Evolutionary conservation across 1,140 invertebrate genomes (phyloP), one percentile per base, ranked within the genome.

Genomic region (Drosophila nigromelanica): DNA sequence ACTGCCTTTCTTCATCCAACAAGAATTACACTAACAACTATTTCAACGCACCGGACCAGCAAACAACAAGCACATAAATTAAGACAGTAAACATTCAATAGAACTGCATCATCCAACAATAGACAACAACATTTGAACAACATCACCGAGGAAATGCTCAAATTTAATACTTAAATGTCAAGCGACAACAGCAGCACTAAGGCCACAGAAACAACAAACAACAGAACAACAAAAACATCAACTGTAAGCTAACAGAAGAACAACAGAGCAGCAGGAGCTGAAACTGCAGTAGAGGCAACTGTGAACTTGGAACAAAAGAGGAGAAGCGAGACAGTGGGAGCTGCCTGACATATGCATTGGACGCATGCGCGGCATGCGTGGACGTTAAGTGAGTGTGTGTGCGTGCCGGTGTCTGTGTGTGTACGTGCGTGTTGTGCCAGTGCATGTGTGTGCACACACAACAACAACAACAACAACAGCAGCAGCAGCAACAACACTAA

Each of bases 281-380:
- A 6, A 35, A 8, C 8, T 12, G 12, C n/a, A 42, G 1, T 6
- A 27, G 45, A 50, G 51, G 58, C 50, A 62, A 48, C 51, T 60
- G 55, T 39, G 50, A 21, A 43, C 48, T 37, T 30, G 30, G 30
- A 35, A 21, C 56, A 24, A 15, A 11, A 43, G 24, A 42, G 33
- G 21, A 60, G 33, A 12, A 40, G 39, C 3, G 35, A 37, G 8
- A 59, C 51, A 60, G 60, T 33, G 47, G 58, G 8, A 59, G 35
- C 55, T 47, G 63, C 70, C 48, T 47, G 56, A 18, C 76, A 66
- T 76, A 71, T 77, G 80, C 83, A 72, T 69, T 76, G 73, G 58
- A 75, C 83, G 82, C 82, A 78, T 76, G 82, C 72, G 82, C 78
- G 79, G 67, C 76, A 89, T 79, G 75, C 76, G 68, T 72, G 63